phyloP scores from a whole-genome alignment of 2,888 invertebrate species.

The Chironomus riparius region DNA sequence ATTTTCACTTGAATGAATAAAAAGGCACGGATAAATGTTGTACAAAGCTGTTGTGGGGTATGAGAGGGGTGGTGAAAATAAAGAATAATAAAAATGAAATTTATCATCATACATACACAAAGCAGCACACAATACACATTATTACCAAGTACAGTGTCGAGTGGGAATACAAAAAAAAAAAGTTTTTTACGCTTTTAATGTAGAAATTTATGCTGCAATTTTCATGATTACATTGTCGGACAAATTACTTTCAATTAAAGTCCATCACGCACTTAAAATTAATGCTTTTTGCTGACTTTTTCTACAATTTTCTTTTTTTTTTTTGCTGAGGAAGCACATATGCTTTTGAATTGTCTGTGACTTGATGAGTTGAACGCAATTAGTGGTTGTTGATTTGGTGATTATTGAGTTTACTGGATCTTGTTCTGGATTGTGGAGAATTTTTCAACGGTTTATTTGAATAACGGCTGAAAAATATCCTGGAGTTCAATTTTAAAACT shows the following conservation, averaged over 20 bases:
- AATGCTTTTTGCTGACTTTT: neutral
- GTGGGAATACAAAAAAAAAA: neutral
- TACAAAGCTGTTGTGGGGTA: neutral
- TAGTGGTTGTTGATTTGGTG: no score
- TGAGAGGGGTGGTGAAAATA: neutral
- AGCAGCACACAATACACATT: neutral
- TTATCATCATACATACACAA: neutral
- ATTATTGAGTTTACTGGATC: no score
- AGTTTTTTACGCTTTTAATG: neutral
- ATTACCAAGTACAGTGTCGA: no score
- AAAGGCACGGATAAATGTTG: neutral
- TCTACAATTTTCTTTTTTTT: neutral
- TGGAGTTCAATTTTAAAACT: no score
- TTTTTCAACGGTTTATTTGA: no score
- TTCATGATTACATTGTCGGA: constrained; percentile 21
- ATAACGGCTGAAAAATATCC: no score
- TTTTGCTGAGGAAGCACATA: neutral
- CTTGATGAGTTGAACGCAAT: neutral
- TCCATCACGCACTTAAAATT: constrained; percentile 19
- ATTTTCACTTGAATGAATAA: neutral
- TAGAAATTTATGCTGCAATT: constrained; percentile 18
- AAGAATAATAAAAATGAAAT: constrained; percentile 1
- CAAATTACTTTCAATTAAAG: constrained; percentile 25
- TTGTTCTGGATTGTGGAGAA: no score
- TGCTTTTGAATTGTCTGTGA: no score